A percentile compares a stretch with the other conserved stretches of the same genome.
Conservation (phyloP, 2,888 invertebrate genomes). For the Exocentrus adspersus region DNA sequence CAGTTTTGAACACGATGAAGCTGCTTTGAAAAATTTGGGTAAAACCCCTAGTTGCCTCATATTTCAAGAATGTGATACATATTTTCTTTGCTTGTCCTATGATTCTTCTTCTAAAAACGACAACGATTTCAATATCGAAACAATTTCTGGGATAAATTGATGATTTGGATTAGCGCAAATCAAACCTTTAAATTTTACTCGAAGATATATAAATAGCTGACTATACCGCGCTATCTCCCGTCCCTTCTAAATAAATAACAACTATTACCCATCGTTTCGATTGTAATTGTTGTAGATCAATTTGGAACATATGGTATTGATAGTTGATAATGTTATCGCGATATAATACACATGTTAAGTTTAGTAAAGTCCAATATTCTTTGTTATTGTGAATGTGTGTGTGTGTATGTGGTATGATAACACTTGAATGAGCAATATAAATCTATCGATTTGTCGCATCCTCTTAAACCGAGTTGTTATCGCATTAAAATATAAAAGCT, state of each 20-base stretch:
- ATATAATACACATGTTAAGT: constrained; percentile 44
- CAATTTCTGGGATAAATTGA: no score
- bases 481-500: constrained; percentile 26
- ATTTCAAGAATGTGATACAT: no score
- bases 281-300: constrained; percentile 35
- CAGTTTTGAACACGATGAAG: no score
- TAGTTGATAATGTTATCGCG: constrained; percentile 40
- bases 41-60: no score
- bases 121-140: no score
- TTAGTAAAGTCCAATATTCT: constrained; percentile 38
- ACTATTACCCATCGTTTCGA: constrained; percentile 20
- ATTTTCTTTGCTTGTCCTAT: no score
- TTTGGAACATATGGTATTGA: constrained; percentile 38
- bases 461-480: constrained; percentile 15
- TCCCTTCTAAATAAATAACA: constrained; percentile 12
- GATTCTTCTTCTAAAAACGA: no score
- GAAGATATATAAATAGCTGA: background rate
- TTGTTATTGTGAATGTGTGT: constrained; percentile 29
- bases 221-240: background rate
- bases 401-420: constrained; percentile 27
- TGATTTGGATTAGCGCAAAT: no score
- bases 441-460: constrained; percentile 32
- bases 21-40: no score
- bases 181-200: no score
- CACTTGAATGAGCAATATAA: constrained; percentile 33